A percentile compares a stretch with the other conserved stretches of the same genome.
Conservation (phyloP, 2,888 invertebrate genomes). For the Drosophila ezoana region DNA sequence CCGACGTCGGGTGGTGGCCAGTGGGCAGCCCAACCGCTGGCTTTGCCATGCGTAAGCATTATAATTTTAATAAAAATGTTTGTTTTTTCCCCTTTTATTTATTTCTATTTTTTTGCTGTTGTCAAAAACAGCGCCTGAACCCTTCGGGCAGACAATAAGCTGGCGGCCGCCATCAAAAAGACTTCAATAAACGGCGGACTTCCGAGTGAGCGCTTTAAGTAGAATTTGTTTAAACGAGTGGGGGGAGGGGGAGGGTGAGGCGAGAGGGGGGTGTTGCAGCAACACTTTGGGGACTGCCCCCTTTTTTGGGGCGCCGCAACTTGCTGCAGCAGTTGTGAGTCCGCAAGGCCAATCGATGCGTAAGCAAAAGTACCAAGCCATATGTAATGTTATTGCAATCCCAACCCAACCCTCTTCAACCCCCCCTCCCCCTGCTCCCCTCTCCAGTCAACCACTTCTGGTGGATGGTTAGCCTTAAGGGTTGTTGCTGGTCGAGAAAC, state of each 20-base stretch:
- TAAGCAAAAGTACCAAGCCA: constrained; percentile 63
- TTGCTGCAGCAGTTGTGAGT: constrained; percentile 46
- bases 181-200: constrained; percentile 39
- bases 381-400: constrained; percentile 58
- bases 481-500: constrained; percentile 29
- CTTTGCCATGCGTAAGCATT: constrained; percentile 62
- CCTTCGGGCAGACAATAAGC: constrained; percentile 62
- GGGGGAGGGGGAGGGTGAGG: too few relatives aligned
- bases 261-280: constrained; percentile 15
- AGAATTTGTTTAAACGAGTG: constrained; percentile 56
- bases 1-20: constrained; percentile 33
- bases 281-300: constrained; percentile 27
- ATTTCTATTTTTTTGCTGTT: constrained; percentile 12
- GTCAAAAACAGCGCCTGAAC: constrained; percentile 63
- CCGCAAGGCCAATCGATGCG: constrained; percentile 67
- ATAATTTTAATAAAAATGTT: constrained; percentile 77
- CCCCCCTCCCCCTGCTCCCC: too few relatives aligned
- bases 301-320: constrained; percentile 8
- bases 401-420: not conserved
- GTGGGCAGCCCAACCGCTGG: constrained; percentile 25
- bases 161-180: constrained; percentile 38
- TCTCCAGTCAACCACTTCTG: constrained; percentile 31
- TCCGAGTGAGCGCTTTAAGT: constrained; percentile 67
- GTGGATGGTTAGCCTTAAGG: constrained; percentile 40
- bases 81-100: constrained; percentile 20